Base-by-base conservation (phyloP, 2,113 vertebrate species). In the Corydoras maculifer region DNA sequence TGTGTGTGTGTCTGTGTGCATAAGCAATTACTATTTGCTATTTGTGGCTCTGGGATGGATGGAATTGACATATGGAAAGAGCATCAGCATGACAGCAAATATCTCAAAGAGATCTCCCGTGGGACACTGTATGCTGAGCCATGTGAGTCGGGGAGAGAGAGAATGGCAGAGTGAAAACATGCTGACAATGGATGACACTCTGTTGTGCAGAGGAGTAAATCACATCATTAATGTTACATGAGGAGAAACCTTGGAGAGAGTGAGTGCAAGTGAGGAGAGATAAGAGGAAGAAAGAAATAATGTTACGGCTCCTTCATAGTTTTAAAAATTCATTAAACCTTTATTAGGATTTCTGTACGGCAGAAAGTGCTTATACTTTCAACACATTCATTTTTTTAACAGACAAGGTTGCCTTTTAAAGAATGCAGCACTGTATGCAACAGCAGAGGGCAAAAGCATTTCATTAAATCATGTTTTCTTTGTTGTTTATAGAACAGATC, bases 121-220 rank as follows among this genome's bases (percentile, higher is more conserved):
- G 65, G 65, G 69, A 71, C 10, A 59, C 32, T 61, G 53, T 55
- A 15, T 51, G 60, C 69, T 75, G 73, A 71, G 67, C 68, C 54
- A 18, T 50, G 48, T 25, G 75, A 48, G 48, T 69, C 13, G 59
- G 58, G 60, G 10, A 53, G 69, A 15, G 65, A 50, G 65, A 11
- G 4, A 49, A 25, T 35, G 58, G 25, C 58, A 49, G 25, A 54
- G 49, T 3, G 63, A 58, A 69, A 57, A 68, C 66, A 72, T 58
- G 62, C 65, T 78, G 77, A 76, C 70, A 67, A 74, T 74, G 58
- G 72, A 32, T 77, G 72, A 70, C 72, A 77, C 54, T 54, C 57
- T 50, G 3, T 62, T 62, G 70, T 70, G 62, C 35, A 70, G n/a
- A 25, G 62, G 57, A 69, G 68, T 58, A 58, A 76, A 76, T 51